Evolutionary conservation across 2,113 vertebrate genomes (phyloP).

Genomic region (Catagonus wagneri): DNA sequence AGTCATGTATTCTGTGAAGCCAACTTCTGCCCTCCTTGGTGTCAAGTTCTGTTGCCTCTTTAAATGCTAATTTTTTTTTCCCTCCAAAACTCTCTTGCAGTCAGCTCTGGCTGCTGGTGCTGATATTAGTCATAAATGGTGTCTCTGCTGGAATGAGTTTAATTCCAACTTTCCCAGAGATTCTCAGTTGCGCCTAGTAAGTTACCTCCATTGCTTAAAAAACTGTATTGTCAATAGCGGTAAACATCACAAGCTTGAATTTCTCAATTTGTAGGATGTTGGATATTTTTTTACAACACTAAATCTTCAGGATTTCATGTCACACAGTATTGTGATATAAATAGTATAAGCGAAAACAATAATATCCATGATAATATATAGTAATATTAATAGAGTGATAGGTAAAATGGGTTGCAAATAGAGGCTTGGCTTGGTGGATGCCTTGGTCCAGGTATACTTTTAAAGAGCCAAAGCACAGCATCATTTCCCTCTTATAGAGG

Average conservation of each 20-base stretch:
- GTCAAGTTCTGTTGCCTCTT: background rate
- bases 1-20: background rate
- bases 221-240: background rate
- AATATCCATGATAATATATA: background rate
- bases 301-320: background rate
- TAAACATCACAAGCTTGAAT: background rate
- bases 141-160: conserved; percentile 92
- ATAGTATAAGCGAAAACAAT: background rate
- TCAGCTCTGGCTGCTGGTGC: conserved; percentile 94
- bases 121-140: conserved; percentile 92
- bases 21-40: background rate
- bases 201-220: conserved; percentile 73
- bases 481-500: background rate
- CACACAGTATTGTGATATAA: background rate
- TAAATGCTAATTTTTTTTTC: conserved; percentile 35
- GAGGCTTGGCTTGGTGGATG: background rate
- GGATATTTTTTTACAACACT: background rate
- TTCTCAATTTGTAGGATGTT: background rate
- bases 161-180: conserved; percentile 95
- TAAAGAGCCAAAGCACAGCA: background rate
- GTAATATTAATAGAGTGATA: background rate
- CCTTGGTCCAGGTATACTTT: background rate
- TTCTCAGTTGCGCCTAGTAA: conserved; percentile 94
- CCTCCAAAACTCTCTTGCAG: conserved; percentile 85
- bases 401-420: background rate